Evolutionary conservation across 2,113 vertebrate species (phyloP).

Genomic region (Clupea harengus): DNA sequence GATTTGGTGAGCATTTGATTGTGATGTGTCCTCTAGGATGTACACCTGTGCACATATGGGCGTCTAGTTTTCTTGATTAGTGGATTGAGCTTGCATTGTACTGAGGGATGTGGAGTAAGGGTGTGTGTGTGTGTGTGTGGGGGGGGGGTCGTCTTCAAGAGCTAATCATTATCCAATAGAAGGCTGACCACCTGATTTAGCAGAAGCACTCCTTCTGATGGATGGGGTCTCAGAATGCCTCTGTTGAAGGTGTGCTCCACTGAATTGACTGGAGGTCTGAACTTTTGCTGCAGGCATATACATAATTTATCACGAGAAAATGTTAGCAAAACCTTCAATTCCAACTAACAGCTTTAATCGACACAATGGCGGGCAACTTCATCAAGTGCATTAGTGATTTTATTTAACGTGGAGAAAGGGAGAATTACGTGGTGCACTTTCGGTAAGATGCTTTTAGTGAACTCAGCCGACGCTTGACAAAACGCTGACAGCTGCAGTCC

Average conservation of each 20-base stretch:
- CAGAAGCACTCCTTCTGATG: not conserved
- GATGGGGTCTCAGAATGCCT: not conserved
- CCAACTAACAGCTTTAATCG: not conserved
- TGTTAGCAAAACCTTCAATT: constrained; percentile 22
- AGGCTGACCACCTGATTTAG: not conserved
- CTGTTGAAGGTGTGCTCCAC: not conserved
- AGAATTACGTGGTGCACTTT: not conserved
- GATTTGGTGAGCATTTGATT: not conserved
- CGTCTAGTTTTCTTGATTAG: not conserved
- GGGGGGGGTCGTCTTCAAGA: not conserved
- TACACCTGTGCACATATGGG: not conserved
- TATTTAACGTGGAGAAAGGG: not conserved
- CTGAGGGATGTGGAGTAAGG: not conserved
- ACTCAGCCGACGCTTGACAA: not conserved
- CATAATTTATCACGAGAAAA: constrained; percentile 49
- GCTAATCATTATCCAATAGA: not conserved
- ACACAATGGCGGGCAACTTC: not conserved
- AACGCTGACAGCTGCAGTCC: not conserved
- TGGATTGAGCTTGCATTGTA: not conserved
- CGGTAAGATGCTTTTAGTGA: not conserved
- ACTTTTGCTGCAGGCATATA: constrained; percentile 40
- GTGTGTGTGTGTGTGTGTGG: not conserved
- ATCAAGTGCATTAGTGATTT: not conserved
- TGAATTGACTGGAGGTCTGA: not conserved
- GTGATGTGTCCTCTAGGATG: not conserved